Evolutionary conservation across 2,888 invertebrate genomes (phyloP).

Genomic region (Labia minor): DNA sequence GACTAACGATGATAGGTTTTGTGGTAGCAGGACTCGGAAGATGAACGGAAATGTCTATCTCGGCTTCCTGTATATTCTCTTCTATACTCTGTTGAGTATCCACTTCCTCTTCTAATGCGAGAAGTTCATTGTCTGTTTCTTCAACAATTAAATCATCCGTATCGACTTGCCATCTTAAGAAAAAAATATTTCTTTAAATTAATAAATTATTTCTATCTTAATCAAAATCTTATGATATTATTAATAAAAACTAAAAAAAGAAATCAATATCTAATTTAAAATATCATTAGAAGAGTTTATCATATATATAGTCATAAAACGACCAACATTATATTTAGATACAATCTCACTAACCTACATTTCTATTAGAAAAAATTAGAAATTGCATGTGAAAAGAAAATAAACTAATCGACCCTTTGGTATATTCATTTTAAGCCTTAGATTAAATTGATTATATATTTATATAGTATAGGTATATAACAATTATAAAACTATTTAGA

Average conservation of each 20-base stretch:
- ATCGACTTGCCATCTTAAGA: not conserved
- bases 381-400: not conserved
- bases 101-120: not conserved
- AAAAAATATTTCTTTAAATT: no score
- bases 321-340: not conserved
- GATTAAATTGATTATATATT: no score
- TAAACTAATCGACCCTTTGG: not conserved
- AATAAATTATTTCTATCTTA: no score
- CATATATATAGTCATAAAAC: not conserved
- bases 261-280: no score
- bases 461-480: no score
- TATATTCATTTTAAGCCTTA: no score
- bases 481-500: no score
- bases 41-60: conserved; percentile 35
- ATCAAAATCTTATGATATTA: no score
- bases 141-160: not conserved
- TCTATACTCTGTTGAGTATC: conserved; percentile 8
- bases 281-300: no score
- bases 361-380: not conserved
- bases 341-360: not conserved
- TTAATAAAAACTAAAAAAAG: no score
- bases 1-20: conserved; percentile 61
- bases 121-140: not conserved
- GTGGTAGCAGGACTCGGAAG: conserved; percentile 64
- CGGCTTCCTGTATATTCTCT: conserved; percentile 29